Conservation (phyloP, 2,888 invertebrate genomes). For the Chrysolina haemoptera region DNA sequence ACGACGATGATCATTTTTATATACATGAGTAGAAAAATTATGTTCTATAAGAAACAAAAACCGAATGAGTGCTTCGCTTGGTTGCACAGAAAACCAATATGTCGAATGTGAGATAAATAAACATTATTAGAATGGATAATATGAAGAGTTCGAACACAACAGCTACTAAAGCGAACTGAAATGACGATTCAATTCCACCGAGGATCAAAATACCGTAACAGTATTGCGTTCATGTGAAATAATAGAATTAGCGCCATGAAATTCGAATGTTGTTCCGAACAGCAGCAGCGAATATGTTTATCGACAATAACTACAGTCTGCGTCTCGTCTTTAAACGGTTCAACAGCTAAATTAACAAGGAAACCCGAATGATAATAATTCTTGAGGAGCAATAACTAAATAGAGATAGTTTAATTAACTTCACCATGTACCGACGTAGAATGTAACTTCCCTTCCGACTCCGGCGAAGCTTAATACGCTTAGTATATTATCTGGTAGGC, state of each 20-base stretch:
- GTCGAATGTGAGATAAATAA: too few species aligned
- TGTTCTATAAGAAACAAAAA: too few species aligned
- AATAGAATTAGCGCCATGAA: slow-evolving; percentile 10
- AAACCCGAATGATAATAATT: slow-evolving; percentile 29
- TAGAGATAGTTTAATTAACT: slow-evolving; percentile 44
- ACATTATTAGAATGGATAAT: too few species aligned
- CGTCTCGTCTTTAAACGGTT: slow-evolving; percentile 22
- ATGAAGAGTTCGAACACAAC: too few species aligned
- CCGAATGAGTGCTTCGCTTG: too few species aligned
- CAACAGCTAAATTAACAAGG: slow-evolving; percentile 32
- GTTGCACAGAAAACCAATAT: too few species aligned
- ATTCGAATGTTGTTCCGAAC: slow-evolving; percentile 11
- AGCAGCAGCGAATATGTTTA: slow-evolving; percentile 22
- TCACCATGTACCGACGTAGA: slow-evolving; percentile 20
- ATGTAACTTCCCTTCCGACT: slow-evolving; percentile 17
- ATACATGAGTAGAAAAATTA: too few species aligned
- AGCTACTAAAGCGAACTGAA: not conserved
- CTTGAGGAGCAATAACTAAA: slow-evolving; percentile 38
- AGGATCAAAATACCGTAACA: slow-evolving; percentile 6
- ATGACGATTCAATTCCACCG: slow-evolving; percentile 1
- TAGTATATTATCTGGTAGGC: slow-evolving; percentile 10
- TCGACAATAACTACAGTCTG: slow-evolving; percentile 26
- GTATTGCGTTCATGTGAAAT: slow-evolving; percentile 15
- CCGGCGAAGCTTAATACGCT: slow-evolving; percentile 13
- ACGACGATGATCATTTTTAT: too few species aligned